Base-by-base conservation (phyloP, 2,888 invertebrate genomes). In the Notocelia uddmanniana region DNA sequence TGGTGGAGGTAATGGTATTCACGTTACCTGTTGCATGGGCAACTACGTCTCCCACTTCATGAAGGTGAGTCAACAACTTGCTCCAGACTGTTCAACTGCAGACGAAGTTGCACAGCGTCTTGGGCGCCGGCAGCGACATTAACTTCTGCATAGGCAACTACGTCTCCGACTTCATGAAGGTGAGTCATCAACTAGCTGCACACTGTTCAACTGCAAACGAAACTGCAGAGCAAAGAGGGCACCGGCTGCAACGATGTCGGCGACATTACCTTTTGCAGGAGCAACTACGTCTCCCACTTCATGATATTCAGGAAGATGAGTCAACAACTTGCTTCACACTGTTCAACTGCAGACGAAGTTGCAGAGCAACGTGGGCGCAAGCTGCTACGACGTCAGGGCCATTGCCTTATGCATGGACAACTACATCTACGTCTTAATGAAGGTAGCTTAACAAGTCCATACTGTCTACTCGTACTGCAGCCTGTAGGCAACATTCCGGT, bases 331-430 rank as follows among this genome's bases (percentile, higher is more conserved):
- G 21, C 52, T 52, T 3, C 21, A 52, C 18, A 8, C 48, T 8
- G 48, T 87, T 89, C 74, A 89, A 81, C 78, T 89, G 89, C 76
- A 91, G 64, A 78, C 86, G 31, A 78, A 83, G 21, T 77, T 89
- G 10, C 90, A 91, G 60, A 89, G 89, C 0, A 82, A 87, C 62
- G 80, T 85, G 52, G 86, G 89, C 68, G 80, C 85, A 26, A 87
- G 88, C 76, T 90, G 93, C 78, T 95, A 95, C 72, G 97, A 97
- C 79, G 92, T 95, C 64, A 96, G 96, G 1, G 97, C 97, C 83
- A 97, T 97, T 96, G 96, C 96, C 70, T 97, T 97, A 86, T 96
- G 96, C 86, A 97, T 97, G 95, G 95, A 96, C 50, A 97, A 96
- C 83, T 97, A 98, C 85, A 95, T 19, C 41, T 10, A 1, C 13